A percentile compares a stretch with the other conserved stretches of the same genome.
Evolutionary conservation across 2,797 vertebrate species (phyloP).

Genomic region (Thripadectes ignobilis): DNA sequence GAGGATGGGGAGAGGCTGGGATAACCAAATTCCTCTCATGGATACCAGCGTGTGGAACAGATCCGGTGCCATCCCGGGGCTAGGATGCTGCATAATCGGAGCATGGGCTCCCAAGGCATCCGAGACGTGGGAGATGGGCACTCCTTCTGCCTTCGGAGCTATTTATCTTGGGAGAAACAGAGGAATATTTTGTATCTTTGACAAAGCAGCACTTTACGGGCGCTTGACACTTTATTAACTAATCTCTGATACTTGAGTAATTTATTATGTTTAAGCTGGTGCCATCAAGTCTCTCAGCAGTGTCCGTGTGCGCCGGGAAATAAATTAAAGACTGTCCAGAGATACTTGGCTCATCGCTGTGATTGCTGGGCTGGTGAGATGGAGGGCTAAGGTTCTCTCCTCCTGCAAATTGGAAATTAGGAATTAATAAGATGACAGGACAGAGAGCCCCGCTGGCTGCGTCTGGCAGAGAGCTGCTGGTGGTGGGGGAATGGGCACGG

Average conservation of each 20-base stretch:
- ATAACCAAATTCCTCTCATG: not conserved
- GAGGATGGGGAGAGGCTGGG: not conserved
- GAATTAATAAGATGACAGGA: constrained; percentile 74
- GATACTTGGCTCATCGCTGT: constrained; percentile 75
- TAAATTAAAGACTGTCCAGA: constrained; percentile 81
- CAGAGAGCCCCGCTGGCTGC: constrained; percentile 10
- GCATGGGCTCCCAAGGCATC: accelerated
- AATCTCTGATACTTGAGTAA: constrained; percentile 80
- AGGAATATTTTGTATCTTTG: constrained; percentile 66
- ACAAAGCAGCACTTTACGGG: constrained; percentile 72
- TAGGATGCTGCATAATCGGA: accelerated
- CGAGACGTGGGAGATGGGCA: accelerated
- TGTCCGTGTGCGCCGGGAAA: constrained; percentile 71
- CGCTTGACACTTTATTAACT: constrained; percentile 80
- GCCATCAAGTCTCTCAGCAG: constrained; percentile 78
- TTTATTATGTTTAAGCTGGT: constrained; percentile 82
- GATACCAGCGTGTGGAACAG: accelerated
- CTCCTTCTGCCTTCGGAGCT: not conserved
- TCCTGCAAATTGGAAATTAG: constrained; percentile 79
- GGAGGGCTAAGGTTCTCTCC: constrained; percentile 74
- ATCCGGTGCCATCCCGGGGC: accelerated
- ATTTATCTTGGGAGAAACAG: constrained; percentile 56
- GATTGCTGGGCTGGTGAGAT: constrained; percentile 75
- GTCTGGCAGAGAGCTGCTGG: not conserved
- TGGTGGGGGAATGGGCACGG: not conserved